Evolutionary conservation across 2,888 invertebrate genomes (phyloP).

Genomic region (Xanthorhoe designata): DNA sequence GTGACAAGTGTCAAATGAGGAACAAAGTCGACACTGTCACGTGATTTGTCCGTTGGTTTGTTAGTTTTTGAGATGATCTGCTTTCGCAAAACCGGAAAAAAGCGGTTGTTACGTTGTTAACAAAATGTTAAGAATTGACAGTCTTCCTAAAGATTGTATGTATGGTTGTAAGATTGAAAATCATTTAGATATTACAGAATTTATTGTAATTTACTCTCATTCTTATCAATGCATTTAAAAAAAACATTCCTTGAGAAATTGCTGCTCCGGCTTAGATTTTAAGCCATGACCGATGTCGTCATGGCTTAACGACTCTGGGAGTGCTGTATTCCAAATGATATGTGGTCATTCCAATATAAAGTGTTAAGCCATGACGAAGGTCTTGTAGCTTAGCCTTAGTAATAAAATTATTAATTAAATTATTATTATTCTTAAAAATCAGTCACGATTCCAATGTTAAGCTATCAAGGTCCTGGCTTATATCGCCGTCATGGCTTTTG

Average conservation of each 20-base stretch:
- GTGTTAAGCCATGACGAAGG: not conserved
- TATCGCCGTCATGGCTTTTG: not conserved
- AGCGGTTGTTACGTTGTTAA: too few relatives aligned
- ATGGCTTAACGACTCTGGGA: too few relatives aligned
- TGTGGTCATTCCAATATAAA: not conserved
- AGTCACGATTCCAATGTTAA: not conserved
- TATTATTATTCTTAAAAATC: not conserved
- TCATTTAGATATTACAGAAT: not conserved
- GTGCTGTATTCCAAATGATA: not conserved
- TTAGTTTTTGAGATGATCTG: too few relatives aligned
- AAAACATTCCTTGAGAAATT: too few relatives aligned
- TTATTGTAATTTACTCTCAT: too few relatives aligned
- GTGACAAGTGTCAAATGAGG: too few relatives aligned
- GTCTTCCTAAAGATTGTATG: not conserved
- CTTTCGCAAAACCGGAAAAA: too few relatives aligned
- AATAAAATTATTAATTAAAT: not conserved
- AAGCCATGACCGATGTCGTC: too few relatives aligned
- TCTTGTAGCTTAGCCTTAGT: not conserved
- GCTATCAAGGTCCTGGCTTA: not conserved
- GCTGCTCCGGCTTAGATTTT: too few relatives aligned
- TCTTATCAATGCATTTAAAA: too few relatives aligned
- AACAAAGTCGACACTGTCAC: too few relatives aligned
- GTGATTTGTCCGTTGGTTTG: too few relatives aligned
- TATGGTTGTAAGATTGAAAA: not conserved
- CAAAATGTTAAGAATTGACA: not conserved